phyloP scores from a whole-genome alignment of 2,113 vertebrate species.

The Mesocricetus auratus region DNA sequence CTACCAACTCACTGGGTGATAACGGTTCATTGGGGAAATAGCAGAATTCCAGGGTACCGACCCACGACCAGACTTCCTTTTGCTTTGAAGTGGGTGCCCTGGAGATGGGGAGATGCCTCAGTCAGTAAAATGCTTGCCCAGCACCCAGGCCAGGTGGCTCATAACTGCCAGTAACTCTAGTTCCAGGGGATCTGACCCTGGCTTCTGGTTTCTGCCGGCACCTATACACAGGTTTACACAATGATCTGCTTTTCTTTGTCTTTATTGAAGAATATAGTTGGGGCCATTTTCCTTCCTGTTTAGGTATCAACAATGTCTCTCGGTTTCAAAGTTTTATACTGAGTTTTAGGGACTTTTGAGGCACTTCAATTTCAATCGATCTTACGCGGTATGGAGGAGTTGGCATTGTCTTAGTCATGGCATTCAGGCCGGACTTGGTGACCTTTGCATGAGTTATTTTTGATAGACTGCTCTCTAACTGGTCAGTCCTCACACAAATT shows the following conservation, averaged over 20 bases:
- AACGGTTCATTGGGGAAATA: not conserved
- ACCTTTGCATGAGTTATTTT: not conserved
- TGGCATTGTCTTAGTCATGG: not conserved
- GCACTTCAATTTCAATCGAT: not conserved
- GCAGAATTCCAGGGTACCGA: not conserved
- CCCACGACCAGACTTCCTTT: not conserved
- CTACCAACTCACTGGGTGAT: not conserved
- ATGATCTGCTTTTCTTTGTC: not conserved
- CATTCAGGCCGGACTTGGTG: not conserved
- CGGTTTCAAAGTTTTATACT: not conserved
- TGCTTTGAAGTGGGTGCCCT: not conserved
- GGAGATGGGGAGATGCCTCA: not conserved
- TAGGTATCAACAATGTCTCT: not conserved
- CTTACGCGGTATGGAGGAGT: not conserved
- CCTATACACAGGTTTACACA: not conserved
- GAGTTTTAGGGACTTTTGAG: not conserved
- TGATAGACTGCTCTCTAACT: not conserved
- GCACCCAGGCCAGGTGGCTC: not conserved
- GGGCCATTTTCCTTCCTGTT: not conserved
- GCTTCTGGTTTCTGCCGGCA: not conserved
- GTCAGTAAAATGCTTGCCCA: not conserved
- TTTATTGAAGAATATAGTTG: not conserved
- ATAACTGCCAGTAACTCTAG: not conserved
- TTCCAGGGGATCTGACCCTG: no score
- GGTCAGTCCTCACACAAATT: not conserved